phyloP scores from a whole-genome alignment of 2,797 vertebrate genomes.

The Parauchenoglanis punctatus region DNA sequence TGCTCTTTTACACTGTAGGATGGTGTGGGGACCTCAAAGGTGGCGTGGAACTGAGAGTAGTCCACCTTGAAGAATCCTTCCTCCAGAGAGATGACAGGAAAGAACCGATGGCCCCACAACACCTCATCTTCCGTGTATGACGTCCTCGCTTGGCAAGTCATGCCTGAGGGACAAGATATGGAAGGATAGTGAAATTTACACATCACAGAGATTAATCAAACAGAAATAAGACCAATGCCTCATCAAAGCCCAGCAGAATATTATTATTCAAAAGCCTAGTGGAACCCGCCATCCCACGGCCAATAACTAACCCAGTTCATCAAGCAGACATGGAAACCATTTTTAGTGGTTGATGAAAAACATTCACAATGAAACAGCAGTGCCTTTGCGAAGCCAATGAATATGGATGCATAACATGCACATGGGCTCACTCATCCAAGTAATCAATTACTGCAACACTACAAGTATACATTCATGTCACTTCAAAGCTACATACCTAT shows the following conservation, averaged over 20 bases:
- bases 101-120: slow-evolving; percentile 98
- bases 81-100: slow-evolving; percentile 96
- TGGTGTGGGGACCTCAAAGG: slow-evolving; percentile 93
- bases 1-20: slow-evolving; percentile 97
- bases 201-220: slow-evolving; percentile 19
- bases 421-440: slow-evolving; percentile 19
- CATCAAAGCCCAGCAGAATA: slow-evolving; percentile 22
- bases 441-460: slow-evolving; percentile 26
- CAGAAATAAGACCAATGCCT: slow-evolving; percentile 16
- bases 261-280: slow-evolving; percentile 20
- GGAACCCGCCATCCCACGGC: not conserved
- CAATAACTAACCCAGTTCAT: slow-evolving; percentile 20
- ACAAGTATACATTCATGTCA: not conserved
- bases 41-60: slow-evolving; percentile 98
- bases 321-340: slow-evolving; percentile 3
- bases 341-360: slow-evolving; percentile 23
- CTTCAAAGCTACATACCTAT: not conserved
- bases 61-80: slow-evolving; percentile 99
- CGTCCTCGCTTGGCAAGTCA: slow-evolving; percentile 98
- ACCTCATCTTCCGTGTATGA: slow-evolving; percentile 99
- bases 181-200: slow-evolving; percentile 12
- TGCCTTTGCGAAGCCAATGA: slow-evolving; percentile 22
- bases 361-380: slow-evolving; percentile 17
- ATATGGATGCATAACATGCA: slow-evolving; percentile 27
- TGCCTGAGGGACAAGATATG: slow-evolving; percentile 76